These are phyloP conservation scores for Agonopterix heracliana DNA, from an alignment of 2,888 invertebrate species.

Conservation along the genomic window DNA sequence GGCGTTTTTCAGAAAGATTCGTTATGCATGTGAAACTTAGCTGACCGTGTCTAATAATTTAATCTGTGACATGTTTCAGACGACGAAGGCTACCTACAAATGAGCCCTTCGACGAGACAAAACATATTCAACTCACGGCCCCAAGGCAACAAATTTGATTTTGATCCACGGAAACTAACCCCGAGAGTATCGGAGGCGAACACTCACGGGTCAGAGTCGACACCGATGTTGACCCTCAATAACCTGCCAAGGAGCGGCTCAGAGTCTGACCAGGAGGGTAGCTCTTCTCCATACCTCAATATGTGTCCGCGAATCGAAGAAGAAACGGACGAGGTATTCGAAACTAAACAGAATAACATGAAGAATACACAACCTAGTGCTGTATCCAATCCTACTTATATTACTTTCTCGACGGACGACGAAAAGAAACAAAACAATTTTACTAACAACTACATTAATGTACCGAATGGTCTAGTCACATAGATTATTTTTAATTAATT, in stretches of 20 bases:
- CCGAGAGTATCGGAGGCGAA: conserved; percentile 37
- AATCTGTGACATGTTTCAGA: conserved; percentile 35
- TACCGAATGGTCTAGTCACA: conserved; percentile 68
- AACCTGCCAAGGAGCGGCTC: conserved; percentile 58
- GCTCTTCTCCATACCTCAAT: conserved; percentile 44
- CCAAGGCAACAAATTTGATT: conserved; percentile 66
- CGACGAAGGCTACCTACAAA: conserved; percentile 77
- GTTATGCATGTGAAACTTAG: conserved; percentile 1
- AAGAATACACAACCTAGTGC: conserved; percentile 49
- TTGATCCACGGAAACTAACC: conserved; percentile 56
- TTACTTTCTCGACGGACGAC: conserved; percentile 45
- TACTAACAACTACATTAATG: conserved; percentile 52
- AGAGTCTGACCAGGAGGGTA: conserved; percentile 59
- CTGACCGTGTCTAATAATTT: conserved; percentile 5
- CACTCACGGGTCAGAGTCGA: conserved; percentile 57
- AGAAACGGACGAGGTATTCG: conserved; percentile 62
- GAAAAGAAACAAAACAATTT: conserved; percentile 56
- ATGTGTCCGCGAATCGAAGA: conserved; percentile 56
- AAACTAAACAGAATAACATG: conserved; percentile 43
- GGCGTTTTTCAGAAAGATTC: neutral
- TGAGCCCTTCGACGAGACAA: conserved; percentile 69
- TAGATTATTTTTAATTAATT: conserved; percentile 27
- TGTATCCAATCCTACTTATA: conserved; percentile 64
- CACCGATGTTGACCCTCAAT: conserved; percentile 72
- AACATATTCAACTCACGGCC: conserved; percentile 76